These are phyloP conservation scores for Nyctalus aviator DNA, from an alignment of 2,797 vertebrate species.

Conservation along the genomic window DNA sequence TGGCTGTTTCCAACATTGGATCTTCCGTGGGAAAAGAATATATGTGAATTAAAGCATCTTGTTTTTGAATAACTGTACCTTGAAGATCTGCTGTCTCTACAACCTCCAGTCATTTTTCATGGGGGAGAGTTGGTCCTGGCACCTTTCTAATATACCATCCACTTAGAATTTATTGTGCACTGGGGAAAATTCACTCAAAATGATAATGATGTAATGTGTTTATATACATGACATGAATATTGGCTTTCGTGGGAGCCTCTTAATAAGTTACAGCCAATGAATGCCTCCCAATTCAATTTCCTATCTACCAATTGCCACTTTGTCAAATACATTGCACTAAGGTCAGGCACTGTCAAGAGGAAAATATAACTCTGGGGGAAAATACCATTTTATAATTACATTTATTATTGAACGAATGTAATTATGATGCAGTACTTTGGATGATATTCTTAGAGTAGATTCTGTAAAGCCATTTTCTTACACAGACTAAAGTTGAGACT, in stretches of 20 bases:
- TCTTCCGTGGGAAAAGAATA: not conserved
- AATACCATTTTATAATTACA: slow-evolving; percentile 39
- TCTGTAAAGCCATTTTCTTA: slow-evolving; percentile 49
- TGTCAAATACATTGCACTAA: not conserved
- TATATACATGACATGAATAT: not conserved
- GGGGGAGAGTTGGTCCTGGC: not conserved
- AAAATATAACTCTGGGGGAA: slow-evolving; percentile 43
- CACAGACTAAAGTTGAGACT: slow-evolving; percentile 8
- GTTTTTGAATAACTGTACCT: not conserved
- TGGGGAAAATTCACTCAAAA: slow-evolving; percentile 3
- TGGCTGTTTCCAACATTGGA: not conserved
- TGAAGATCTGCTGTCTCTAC: not conserved
- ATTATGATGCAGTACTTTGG: slow-evolving; percentile 40
- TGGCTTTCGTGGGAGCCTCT: not conserved
- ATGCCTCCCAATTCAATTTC: slow-evolving; percentile 16
- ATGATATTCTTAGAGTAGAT: slow-evolving; percentile 21
- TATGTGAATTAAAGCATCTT: not conserved
- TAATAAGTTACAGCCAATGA: slow-evolving; percentile 8
- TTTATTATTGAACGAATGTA: slow-evolving; percentile 15
- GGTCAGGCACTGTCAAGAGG: slow-evolving; percentile 9
- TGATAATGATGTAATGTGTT: not conserved
- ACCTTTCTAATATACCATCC: not conserved
- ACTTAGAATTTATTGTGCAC: not conserved
- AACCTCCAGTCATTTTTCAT: not conserved
- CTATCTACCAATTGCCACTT: slow-evolving; percentile 3